A percentile compares a stretch with the other conserved stretches of the same genome.
Evolutionary conservation across 2,888 invertebrate species (phyloP).

Genomic region (Pandemis cinnamomeana): DNA sequence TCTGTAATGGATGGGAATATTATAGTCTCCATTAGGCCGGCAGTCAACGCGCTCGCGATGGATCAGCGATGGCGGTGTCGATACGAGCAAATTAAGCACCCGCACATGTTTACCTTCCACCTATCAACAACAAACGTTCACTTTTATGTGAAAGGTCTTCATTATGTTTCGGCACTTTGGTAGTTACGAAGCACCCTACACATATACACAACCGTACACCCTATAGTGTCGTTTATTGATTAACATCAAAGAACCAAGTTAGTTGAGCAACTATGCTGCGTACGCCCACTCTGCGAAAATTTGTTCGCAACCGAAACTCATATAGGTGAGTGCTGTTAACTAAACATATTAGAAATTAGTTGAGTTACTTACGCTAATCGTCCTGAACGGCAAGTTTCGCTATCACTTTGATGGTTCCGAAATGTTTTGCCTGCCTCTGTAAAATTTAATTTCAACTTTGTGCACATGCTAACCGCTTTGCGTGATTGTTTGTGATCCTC

Average conservation of each 20-base stretch:
- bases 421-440: conserved; percentile 42
- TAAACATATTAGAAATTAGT: conserved; percentile 80
- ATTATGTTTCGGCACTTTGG: conserved; percentile 34
- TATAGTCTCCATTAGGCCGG: conserved; percentile 21
- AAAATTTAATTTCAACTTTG: conserved; percentile 38
- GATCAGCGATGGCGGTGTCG: conserved; percentile 21
- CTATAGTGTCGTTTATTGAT: conserved; percentile 59
- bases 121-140: conserved; percentile 41
- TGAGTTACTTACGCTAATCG: conserved; percentile 74
- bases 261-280: conserved; percentile 68
- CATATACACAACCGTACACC: conserved; percentile 45
- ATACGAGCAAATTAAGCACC: conserved; percentile 33
- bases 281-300: conserved; percentile 62
- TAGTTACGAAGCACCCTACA: conserved; percentile 39
- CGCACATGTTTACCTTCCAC: conserved; percentile 36
- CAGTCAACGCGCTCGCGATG: conserved; percentile 9
- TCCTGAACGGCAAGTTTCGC: conserved; percentile 65
- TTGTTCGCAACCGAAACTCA: conserved; percentile 65
- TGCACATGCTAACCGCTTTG: conserved; percentile 42
- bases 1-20: conserved; percentile 28
- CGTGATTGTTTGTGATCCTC: conserved; percentile 22
- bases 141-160: conserved; percentile 42
- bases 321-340: conserved; percentile 73
- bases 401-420: conserved; percentile 67
- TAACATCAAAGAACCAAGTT: conserved; percentile 68